Evolutionary conservation across 2,888 invertebrate genomes (phyloP), one percentile per base, ranked within the genome.

Genomic region (Synanthedon formicaeformis): DNA sequence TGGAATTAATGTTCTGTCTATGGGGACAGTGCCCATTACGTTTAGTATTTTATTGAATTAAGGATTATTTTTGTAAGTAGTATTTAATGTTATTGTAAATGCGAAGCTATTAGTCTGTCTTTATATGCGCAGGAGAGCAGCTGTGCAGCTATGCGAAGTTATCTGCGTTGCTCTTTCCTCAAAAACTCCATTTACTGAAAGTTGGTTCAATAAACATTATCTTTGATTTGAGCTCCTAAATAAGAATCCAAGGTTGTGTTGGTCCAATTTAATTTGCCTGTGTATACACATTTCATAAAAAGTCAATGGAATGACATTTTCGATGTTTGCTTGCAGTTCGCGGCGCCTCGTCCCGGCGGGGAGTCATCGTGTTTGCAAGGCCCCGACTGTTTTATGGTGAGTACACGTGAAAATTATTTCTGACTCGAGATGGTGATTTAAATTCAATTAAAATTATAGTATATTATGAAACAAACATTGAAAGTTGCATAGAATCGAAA

Each of bases 341-440:
- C 91, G 68, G 86, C 89, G 78, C 89, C 90, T 60, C 88, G 90
- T 55, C 89, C 89, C 65, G 83, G 89, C 73, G 90, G 90, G 76
- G 90, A 91, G 81, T 89, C 90, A 55, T 90, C 90, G 72, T 92
- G 91, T 79, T 86, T 91, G 78, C 91, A 91, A 78, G 91, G 91
- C 74, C 91, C 91, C 62, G 91, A 91, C 85, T 92, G 91, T 78
- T 92, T 91, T 83, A 91, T 91, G 91, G 91, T 91, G 78, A 90
- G 91, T 88, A 63, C 62, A 16, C 51, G 11, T 12, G n/a, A 23
- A 40, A 40, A 51, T 41, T n/a, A 12, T 40, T 16, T 13, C 34
- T 51, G 40, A 51, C 41, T 51, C 41, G 16, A 23, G 18, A 16
- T 41, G 41, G 13, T 45, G 45, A 41, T 40, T 41, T 45, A 45